Evolutionary conservation across 1,140 invertebrate genomes (phyloP).

Genomic region (Dinoponera quadriceps): DNA sequence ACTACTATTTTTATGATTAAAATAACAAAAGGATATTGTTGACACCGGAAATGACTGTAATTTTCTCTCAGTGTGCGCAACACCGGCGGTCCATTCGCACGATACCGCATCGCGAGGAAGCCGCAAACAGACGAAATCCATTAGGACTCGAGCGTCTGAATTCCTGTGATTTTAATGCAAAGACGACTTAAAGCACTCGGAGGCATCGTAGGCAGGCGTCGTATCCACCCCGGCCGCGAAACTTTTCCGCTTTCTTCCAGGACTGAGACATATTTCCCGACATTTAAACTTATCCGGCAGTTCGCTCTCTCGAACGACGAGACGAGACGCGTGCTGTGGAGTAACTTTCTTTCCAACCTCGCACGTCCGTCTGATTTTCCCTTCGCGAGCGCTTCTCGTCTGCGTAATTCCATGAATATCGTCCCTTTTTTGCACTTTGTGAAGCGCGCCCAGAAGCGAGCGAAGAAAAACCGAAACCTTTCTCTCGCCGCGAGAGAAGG

Average conservation of each 20-base stretch:
- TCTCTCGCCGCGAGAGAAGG: background rate
- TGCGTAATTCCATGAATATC: slow-evolving; percentile 50
- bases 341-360: slow-evolving; percentile 49
- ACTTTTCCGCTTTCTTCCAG: slow-evolving; percentile 57
- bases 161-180: slow-evolving; percentile 30
- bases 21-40: no score
- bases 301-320: slow-evolving; percentile 14
- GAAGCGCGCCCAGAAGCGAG: background rate
- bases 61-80: no score
- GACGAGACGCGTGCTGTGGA: background rate
- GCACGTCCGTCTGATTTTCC: slow-evolving; percentile 29
- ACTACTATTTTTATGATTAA: no score
- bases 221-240: slow-evolving; percentile 6
- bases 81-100: no score
- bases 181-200: slow-evolving; percentile 15
- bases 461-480: slow-evolving; percentile 10
- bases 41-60: no score
- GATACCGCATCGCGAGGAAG: no score
- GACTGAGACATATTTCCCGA: slow-evolving; percentile 46
- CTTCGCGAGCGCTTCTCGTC: slow-evolving; percentile 12
- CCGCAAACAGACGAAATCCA: background rate
- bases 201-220: slow-evolving; percentile 5
- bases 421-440: slow-evolving; percentile 38
- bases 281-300: slow-evolving; percentile 56
- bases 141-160: background rate